Evolutionary conservation across 23 tunicate species (phyloP).

Genomic region (Ascidia mentula): DNA sequence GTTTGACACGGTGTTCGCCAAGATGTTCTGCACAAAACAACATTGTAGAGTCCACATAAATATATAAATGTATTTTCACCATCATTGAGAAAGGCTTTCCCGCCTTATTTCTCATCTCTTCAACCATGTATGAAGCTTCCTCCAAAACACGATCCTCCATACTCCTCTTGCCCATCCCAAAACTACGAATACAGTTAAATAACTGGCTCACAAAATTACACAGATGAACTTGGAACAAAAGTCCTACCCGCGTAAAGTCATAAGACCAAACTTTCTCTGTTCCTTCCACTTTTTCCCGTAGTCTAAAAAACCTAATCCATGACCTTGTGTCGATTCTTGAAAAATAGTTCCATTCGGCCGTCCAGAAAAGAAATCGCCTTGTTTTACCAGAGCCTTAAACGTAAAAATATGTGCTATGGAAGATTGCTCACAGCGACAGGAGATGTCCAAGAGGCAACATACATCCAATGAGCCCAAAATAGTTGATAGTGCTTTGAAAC

Average conservation of each 20-base stretch:
- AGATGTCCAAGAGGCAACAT: no score
- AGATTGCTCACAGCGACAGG: no score
- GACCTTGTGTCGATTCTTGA: not conserved
- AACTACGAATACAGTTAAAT: not conserved
- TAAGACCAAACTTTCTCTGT: not conserved
- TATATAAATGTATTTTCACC: not conserved
- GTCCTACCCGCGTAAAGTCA: not conserved
- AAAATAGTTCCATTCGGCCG: not conserved
- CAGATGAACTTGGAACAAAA: not conserved
- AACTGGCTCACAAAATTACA: not conserved
- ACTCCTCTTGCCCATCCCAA: not conserved
- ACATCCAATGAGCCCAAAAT: no score
- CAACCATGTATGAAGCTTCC: not conserved
- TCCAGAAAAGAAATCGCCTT: not conserved
- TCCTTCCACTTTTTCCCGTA: not conserved
- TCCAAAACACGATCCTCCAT: not conserved
- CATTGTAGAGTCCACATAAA: no score
- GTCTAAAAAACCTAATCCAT: not conserved
- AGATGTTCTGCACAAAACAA: not conserved
- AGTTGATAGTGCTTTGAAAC: no score
- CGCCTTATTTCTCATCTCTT: not conserved
- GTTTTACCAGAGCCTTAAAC: not conserved
- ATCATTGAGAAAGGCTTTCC: not conserved
- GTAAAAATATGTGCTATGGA: no score
- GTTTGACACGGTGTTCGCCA: constrained; percentile 46